phyloP scores from a whole-genome alignment of 2,113 vertebrate species.

The Lota lota region DNA sequence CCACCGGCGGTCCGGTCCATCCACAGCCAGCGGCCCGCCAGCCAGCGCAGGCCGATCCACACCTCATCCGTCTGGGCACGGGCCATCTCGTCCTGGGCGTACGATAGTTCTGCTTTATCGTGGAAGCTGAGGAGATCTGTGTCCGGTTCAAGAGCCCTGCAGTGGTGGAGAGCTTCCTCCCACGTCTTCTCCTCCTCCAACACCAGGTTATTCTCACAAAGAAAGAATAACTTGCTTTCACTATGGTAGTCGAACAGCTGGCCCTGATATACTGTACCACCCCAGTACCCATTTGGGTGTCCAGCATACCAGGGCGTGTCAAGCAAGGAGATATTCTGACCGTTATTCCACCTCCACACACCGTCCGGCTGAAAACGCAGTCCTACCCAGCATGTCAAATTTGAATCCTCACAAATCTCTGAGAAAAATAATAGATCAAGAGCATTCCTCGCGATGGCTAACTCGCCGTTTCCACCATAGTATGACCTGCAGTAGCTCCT shows the following conservation, averaged over 20 bases:
- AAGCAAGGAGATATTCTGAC: too few species aligned
- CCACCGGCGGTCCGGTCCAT: not conserved
- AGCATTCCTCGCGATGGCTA: too few species aligned
- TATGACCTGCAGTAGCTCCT: too few species aligned
- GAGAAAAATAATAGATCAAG: not conserved
- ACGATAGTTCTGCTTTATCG: not conserved
- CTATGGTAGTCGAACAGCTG: too few species aligned
- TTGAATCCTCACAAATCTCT: not conserved
- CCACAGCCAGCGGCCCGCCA: constrained; percentile 28
- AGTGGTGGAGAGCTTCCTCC: constrained; percentile 27
- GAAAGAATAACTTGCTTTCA: not conserved
- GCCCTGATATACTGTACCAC: too few species aligned
- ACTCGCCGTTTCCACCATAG: too few species aligned
- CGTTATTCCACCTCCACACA: too few species aligned
- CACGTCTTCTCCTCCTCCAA: constrained; percentile 29
- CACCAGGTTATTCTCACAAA: constrained; percentile 18
- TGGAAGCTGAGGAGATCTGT: not conserved
- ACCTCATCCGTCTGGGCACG: constrained; percentile 6
- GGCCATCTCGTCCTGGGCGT: not conserved
- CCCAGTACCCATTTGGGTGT: too few species aligned
- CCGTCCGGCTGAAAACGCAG: not conserved
- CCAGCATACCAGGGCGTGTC: too few species aligned
- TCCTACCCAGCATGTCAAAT: constrained; percentile 16
- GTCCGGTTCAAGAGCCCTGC: not conserved
- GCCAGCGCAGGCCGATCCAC: constrained; percentile 23